phyloP scores from a whole-genome alignment of 2,797 vertebrate genomes.

The Philypnodon macrostomus region DNA sequence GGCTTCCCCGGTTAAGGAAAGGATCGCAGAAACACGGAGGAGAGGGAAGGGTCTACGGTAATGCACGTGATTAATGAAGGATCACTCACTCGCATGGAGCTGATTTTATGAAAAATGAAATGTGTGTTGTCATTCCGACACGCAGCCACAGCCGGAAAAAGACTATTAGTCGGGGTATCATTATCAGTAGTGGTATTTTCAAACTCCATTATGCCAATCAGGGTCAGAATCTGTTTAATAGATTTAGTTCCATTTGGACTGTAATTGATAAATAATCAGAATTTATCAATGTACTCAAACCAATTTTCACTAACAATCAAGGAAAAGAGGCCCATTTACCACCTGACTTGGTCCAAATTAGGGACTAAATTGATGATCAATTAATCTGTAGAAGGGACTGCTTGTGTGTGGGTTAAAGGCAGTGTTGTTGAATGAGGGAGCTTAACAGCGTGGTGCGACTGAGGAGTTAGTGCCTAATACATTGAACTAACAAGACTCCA shows the following conservation, averaged over 20 bases:
- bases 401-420: constrained; percentile 57
- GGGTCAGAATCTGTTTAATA: constrained; percentile 96
- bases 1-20: constrained; percentile 92
- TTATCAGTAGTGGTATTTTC: constrained; percentile 99
- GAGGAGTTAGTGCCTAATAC: constrained; percentile 60
- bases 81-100: constrained; percentile 82
- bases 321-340: constrained; percentile 99
- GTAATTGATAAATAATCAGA: constrained; percentile 99
- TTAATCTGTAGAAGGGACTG: constrained; percentile 96
- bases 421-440: constrained; percentile 71
- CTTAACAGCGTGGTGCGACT: constrained; percentile 82
- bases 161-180: constrained; percentile 96
- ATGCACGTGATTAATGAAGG: constrained; percentile 98
- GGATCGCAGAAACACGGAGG: constrained; percentile 82
- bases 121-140: constrained; percentile 94
- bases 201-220: constrained; percentile 99
- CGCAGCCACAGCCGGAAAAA: constrained; percentile 93
- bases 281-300: constrained; percentile 99
- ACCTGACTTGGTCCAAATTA: constrained; percentile 99
- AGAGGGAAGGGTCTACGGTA: constrained; percentile 85
- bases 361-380: constrained; percentile 99
- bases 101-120: constrained; percentile 99
- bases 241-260: constrained; percentile 96
- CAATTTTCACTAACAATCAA: constrained; percentile 99
- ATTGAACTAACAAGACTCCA: background rate